Conservation (phyloP, 2,797 vertebrate species). For the Paguma larvata region DNA sequence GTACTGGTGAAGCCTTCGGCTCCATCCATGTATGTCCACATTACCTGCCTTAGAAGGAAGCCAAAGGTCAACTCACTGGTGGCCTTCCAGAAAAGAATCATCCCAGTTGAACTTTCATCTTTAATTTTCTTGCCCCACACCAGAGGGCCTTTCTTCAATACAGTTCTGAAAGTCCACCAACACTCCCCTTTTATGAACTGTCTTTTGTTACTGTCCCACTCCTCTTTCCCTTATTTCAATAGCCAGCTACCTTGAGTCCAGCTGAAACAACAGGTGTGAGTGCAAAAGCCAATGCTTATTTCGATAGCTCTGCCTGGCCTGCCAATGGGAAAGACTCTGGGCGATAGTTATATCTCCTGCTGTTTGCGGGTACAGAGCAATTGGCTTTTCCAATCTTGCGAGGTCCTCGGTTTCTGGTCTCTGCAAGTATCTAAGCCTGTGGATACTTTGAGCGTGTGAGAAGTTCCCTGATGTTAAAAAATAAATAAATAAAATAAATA, state of each 20-base stretch:
- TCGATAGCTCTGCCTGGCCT: not conserved
- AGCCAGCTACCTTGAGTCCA: not conserved
- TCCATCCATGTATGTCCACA: not conserved
- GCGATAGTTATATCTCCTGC: not conserved
- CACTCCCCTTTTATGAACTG: not conserved
- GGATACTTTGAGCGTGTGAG: not conserved
- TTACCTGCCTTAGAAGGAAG: not conserved
- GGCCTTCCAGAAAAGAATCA: not conserved
- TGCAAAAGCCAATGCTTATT: not conserved
- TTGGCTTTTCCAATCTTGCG: not conserved
- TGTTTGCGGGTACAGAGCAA: not conserved
- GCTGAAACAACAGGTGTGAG: not conserved
- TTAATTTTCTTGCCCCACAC: not conserved
- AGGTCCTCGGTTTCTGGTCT: not conserved
- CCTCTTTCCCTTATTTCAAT: not conserved
- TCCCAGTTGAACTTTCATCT: not conserved
- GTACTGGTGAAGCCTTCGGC: not conserved
- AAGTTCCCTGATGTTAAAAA: not conserved
- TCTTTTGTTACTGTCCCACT: not conserved
- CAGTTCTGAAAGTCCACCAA: not conserved
- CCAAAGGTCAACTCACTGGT: not conserved
- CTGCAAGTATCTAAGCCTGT: not conserved
- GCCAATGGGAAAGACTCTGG: not conserved
- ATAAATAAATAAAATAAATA: not conserved
- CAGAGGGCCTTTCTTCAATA: not conserved